Evolutionary conservation across 2,113 vertebrate species (phyloP), one percentile per base, ranked within the genome.

Genomic region (Phyllostomus discolor): DNA sequence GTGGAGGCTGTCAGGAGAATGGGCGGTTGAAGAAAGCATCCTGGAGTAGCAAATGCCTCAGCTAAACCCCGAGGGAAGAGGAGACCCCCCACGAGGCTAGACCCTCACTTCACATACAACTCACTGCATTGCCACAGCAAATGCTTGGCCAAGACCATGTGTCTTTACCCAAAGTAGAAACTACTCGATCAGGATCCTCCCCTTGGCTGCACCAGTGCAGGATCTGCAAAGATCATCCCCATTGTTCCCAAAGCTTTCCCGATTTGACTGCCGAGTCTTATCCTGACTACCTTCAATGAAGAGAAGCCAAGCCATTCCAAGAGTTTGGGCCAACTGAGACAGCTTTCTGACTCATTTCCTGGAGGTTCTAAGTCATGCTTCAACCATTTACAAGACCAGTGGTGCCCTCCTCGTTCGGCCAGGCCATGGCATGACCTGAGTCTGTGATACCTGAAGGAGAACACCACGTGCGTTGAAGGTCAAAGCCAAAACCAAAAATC

Each of bases 81-180:
- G 35, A 78, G 33, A 75, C 5, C 38, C 43, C 38, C 10, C 73
- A 48, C 22, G 46, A 52, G 7, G 33, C 15, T 52, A 87, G 57
- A 76, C 10, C 54, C 15, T 82, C 50, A 2, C 72, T 72, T 50
- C 14, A 67, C 16, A 16, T 11, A 28, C 43, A 62, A 86, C 28
- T 19, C 46, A 41, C 24, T 10, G 19, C 38, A 11, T 50, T 48
- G 64, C 59, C 81, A 69, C 54, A 15, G 11, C 43, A 35, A 54
- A 78, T 1, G 4, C 52, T 90, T 85, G 72, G 73, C 52, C 26
- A 0, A 46, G 38, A 50, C 19, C 15, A 4, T 20, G 5, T 85
- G 85, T 78, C 59, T 86, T 96, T 4, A n/a, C 66, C 14, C 46
- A 28, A 69, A 91, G 70, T 62, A 57, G 88, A 95, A 94, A 94